Conservation (phyloP, 2,113 vertebrate genomes). For the Microcebus tavaratra region DNA sequence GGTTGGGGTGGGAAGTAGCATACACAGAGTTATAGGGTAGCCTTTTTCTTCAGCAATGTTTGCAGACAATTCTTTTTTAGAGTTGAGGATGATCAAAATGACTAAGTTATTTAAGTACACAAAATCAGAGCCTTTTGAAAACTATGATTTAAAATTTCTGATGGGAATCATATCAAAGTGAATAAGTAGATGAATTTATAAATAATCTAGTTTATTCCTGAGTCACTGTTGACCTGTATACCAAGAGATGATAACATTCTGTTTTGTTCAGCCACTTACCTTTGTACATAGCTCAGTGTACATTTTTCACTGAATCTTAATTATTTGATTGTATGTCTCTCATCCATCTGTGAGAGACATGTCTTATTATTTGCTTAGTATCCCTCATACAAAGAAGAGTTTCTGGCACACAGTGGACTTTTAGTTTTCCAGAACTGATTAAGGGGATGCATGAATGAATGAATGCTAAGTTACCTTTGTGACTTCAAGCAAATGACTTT, state of each 20-base stretch:
- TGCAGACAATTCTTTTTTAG: not conserved
- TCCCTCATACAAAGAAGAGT: not conserved
- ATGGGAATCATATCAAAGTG: not conserved
- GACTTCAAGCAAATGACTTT: not conserved
- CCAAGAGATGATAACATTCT: not conserved
- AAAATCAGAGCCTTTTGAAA: not conserved
- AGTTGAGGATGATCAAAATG: not conserved
- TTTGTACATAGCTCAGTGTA: not conserved
- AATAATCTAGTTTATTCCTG: not conserved
- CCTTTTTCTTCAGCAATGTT: not conserved
- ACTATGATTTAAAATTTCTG: not conserved
- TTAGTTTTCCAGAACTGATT: not conserved
- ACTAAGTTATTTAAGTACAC: not conserved
- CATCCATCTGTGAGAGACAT: not conserved
- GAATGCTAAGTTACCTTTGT: not conserved
- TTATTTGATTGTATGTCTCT: not conserved
- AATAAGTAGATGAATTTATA: not conserved
- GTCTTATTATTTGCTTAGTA: not conserved
- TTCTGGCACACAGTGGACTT: not conserved
- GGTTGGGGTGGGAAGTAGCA: not conserved
- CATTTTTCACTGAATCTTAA: not conserved
- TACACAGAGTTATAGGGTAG: not conserved
- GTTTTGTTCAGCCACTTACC: not conserved
- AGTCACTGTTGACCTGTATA: not conserved
- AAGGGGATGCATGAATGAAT: not conserved